phyloP scores from a whole-genome alignment of 1,140 invertebrate genomes.

The Neodiprion virginianus region DNA sequence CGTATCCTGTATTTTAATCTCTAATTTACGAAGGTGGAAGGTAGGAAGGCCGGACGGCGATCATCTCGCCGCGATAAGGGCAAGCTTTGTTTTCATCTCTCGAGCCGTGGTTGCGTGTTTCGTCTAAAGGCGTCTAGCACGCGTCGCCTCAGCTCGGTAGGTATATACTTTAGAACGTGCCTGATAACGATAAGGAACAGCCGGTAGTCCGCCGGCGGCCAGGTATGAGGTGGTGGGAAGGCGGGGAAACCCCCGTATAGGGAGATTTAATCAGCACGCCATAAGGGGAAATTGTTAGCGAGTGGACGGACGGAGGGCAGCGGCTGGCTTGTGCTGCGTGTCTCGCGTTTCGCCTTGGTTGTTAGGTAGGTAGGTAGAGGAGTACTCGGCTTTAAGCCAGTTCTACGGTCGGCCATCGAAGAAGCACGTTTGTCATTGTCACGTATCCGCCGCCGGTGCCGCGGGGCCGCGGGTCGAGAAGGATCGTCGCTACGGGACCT shows the following conservation, averaged over 20 bases:
- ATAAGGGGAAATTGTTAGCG: neutral
- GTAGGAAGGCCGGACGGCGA: too few relatives aligned
- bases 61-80: too few relatives aligned
- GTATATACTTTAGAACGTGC: neutral
- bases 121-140: neutral
- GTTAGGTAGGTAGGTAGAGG: neutral
- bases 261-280: slow-evolving; percentile 4
- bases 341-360: neutral
- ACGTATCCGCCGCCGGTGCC: neutral
- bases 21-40: too few relatives aligned
- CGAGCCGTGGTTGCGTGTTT: neutral
- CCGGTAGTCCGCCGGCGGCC: neutral
- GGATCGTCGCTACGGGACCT: neutral
- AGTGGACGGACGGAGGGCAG: neutral
- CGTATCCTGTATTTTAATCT: too few relatives aligned
- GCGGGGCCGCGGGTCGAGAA: too few relatives aligned
- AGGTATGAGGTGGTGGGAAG: neutral
- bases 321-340: neutral
- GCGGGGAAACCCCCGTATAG: neutral
- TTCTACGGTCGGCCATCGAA: neutral
- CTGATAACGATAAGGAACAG: neutral
- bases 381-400: neutral
- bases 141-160: neutral
- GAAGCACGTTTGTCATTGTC: slow-evolving; percentile 2
- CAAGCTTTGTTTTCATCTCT: too few relatives aligned